These are phyloP conservation scores for Drosophila carrolli DNA, from an alignment of 1,140 invertebrate genomes.

Conservation along the genomic window DNA sequence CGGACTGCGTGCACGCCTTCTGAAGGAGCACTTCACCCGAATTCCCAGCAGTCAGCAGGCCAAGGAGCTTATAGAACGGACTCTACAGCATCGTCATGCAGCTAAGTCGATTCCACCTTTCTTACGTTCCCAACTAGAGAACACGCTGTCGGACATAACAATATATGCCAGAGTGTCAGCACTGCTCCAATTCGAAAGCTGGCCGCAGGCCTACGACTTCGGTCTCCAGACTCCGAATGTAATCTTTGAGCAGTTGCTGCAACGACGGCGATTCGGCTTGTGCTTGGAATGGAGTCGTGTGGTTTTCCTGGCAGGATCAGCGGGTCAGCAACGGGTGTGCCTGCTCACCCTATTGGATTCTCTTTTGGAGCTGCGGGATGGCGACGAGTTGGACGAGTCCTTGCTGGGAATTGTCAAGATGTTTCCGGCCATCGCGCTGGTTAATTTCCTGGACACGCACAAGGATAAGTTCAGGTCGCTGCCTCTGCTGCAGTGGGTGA, in stretches of 20 bases:
- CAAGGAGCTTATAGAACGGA: slow-evolving; percentile 72
- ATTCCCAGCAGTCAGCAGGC: slow-evolving; percentile 71
- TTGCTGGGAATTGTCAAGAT: slow-evolving; percentile 70
- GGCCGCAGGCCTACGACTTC: slow-evolving; percentile 84
- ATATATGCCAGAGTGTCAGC: slow-evolving; percentile 85
- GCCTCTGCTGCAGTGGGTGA: slow-evolving; percentile 87
- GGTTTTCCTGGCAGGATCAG: slow-evolving; percentile 80
- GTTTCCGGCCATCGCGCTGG: slow-evolving; percentile 85
- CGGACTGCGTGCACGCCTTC: slow-evolving; percentile 64
- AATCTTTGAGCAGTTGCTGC: slow-evolving; percentile 85
- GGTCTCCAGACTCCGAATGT: slow-evolving; percentile 85
- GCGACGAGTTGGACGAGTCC: slow-evolving; percentile 84
- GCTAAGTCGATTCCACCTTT: slow-evolving; percentile 62
- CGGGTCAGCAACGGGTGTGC: slow-evolving; percentile 66
- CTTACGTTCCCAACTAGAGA: slow-evolving; percentile 68
- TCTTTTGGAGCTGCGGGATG: slow-evolving; percentile 58
- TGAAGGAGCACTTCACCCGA: slow-evolving; percentile 82
- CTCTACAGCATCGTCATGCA: slow-evolving; percentile 66
- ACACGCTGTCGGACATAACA: slow-evolving; percentile 85
- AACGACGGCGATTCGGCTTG: slow-evolving; percentile 86
- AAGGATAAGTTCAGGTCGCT: slow-evolving; percentile 88
- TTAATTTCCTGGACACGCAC: slow-evolving; percentile 87
- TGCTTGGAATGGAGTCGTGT: slow-evolving; percentile 88
- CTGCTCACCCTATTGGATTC: slow-evolving; percentile 55
- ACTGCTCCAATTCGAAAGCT: slow-evolving; percentile 84